Conservation (phyloP, 92 coral and sea anemone species). For the Porites cylindrica region DNA sequence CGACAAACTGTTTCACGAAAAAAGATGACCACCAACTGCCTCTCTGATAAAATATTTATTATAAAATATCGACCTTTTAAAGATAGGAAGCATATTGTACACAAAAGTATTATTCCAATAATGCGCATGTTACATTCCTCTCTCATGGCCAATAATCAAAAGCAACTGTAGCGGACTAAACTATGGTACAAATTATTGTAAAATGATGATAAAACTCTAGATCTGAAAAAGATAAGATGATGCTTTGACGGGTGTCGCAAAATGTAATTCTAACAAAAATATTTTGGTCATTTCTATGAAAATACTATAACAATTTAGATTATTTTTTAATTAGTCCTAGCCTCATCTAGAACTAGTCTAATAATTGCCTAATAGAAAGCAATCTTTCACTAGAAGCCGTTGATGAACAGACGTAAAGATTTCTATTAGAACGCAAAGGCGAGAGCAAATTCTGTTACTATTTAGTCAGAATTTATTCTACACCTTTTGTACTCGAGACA, state of each 20-base stretch:
- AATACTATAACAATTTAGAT: background rate
- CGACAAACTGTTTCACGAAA: background rate
- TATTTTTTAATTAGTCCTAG: background rate
- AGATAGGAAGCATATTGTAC: conserved; percentile 24
- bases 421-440: background rate
- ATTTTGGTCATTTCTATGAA: background rate
- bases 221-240: background rate
- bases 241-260: background rate
- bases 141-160: background rate
- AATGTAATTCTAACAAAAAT: background rate
- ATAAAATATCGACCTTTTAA: conserved; percentile 28
- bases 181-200: background rate
- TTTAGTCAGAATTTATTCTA: background rate
- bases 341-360: no score
- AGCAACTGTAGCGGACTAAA: background rate
- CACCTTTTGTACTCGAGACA: background rate
- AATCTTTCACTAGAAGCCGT: background rate
- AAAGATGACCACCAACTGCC: background rate
- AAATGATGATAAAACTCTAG: background rate
- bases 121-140: background rate
- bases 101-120: conserved; percentile 23
- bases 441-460: background rate
- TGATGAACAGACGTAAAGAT: no score
- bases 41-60: conserved; percentile 15
- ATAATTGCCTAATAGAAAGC: background rate